Evolutionary conservation across 2,113 vertebrate species (phyloP), one percentile per base, ranked within the genome.

Genomic region (Tragulus kanchil): DNA sequence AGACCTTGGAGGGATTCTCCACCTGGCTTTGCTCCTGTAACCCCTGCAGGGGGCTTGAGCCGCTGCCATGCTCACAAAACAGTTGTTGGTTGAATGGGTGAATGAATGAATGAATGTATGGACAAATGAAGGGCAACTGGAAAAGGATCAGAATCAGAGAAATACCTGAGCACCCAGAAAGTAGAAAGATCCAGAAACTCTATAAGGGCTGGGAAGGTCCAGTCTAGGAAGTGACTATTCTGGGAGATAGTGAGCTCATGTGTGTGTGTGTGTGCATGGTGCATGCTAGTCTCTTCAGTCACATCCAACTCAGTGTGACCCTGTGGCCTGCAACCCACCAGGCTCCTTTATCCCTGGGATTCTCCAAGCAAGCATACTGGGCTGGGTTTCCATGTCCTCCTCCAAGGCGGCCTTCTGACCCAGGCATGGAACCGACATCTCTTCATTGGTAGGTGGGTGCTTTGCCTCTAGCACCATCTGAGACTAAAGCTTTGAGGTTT

Each of bases 181-280:
- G 64, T 61, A 58, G 90, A 73, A 92, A 71, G 56, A 59, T 81
- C 61, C 45, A 77, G 94, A 77, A 87, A 61, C 28, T 25, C 42
- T n/a, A 62, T 26, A 52, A 89, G 87, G 69, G 19, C 50, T 19
- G 50, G 85, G 26, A 42, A 21, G 17, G 19, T 58, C 52, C 23
- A 25, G 58, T 50, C 25, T 56, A 59, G 16, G 78, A 81, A 25
- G 36, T 2, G 2, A 59, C 25, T 67, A 0, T 59, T 52, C n/a
- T 50, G 84, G 11, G 83, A 75, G 64, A n/a, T 14, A 16, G 73
- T n/a, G 71, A 73, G 65, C 2, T 9, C 8, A 0, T 21, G 0
- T 19, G 67, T n/a, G 19, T 58, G 3, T 25, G 12, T 12, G 31
- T 21, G 26, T 42, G 45, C 13, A 21, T 54, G 45, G 26, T 16